Percentiles rank a stretch among this genome's conserved stretches.
These are phyloP conservation scores for Enteromius thamalakanensis DNA, from an alignment of 2,797 vertebrate species.

Conservation along the genomic window DNA sequence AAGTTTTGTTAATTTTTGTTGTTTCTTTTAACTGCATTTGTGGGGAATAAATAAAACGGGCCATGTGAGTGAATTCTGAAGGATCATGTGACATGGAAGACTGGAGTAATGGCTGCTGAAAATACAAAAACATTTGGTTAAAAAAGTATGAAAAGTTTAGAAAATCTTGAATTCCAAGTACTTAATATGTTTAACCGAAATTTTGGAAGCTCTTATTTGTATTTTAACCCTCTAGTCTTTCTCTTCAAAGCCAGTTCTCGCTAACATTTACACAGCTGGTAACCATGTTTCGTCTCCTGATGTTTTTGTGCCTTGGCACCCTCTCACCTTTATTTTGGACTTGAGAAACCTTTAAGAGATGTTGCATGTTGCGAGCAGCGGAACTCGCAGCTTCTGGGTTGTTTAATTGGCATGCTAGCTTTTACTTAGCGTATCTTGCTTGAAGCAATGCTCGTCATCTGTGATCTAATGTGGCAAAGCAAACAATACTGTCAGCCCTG, in stretches of 20 bases:
- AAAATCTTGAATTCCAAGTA: not conserved
- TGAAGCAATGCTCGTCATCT: slow-evolving; percentile 79
- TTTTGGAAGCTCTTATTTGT: not conserved
- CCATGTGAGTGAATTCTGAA: not conserved
- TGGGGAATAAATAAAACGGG: not conserved
- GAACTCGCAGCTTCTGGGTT: slow-evolving; percentile 75
- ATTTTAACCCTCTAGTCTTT: not conserved
- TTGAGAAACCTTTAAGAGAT: slow-evolving; percentile 74
- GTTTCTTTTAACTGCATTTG: not conserved
- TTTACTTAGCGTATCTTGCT: slow-evolving; percentile 79
- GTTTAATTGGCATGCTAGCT: slow-evolving; percentile 78
- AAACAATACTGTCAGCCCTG: slow-evolving; percentile 60
- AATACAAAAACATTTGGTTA: not conserved
- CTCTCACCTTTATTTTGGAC: slow-evolving; percentile 60
- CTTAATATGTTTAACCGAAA: not conserved
- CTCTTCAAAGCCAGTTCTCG: slow-evolving; percentile 1
- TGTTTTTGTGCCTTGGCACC: slow-evolving; percentile 55
- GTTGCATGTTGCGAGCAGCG: slow-evolving; percentile 70
- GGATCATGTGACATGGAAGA: not conserved
- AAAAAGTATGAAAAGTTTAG: not conserved
- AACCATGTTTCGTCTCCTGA: slow-evolving; percentile 58
- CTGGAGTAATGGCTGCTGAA: not conserved
- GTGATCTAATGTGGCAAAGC: slow-evolving; percentile 67
- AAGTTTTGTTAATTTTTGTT: too few relatives aligned
- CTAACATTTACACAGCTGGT: slow-evolving; percentile 25